Evolutionary conservation across 2,888 invertebrate genomes (phyloP), one percentile per base, ranked within the genome.

Genomic region (Netelia melanura): DNA sequence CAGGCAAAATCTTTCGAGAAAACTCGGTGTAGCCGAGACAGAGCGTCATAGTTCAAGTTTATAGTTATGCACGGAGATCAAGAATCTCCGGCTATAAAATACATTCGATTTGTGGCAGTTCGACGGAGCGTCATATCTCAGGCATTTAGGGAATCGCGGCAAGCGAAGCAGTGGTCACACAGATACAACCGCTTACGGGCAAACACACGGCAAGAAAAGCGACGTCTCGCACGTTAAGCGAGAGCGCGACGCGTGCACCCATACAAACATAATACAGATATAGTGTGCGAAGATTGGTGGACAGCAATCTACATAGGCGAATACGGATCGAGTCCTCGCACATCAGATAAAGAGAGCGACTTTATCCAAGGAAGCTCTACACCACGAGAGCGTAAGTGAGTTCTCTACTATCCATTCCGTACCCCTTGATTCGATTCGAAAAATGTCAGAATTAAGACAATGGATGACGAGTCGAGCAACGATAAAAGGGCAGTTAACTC

Each of bases 391-490:
- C 65, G 79, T 84, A 14, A 84, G 80, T 80, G 83, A 70, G 70
- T 84, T 74, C 80, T 68, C 83, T 84, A 61, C 44, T 62, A 62
- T 84, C 56, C 83, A 30, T 79, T 84, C 68, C 74, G 21, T 52
- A 25, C 75, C 62, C 75, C 38, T 65, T 58, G 75, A 80, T 75
- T 80, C 74, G 74, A 77, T 77, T 61, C 11, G 30, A 54, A 25
- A 67, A 68, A 83, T 84, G 75, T 3, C 75, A 3, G 70, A 80
- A 0, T 56, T 80, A 23, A 75, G 21, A 64, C 67, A 80, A 48
- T 62, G 80, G 25, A 67, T 38, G 44, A 48, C 9, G 2, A 68
- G 17, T 23, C 58, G 83, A 75, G 61, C 80, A 14, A 67, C 83
- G 30, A 75, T 79, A 23, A 75, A 80, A 61, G 72, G 79, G 14